Base-by-base conservation (phyloP, 2,888 invertebrate genomes). In the Plebejus anna region DNA sequence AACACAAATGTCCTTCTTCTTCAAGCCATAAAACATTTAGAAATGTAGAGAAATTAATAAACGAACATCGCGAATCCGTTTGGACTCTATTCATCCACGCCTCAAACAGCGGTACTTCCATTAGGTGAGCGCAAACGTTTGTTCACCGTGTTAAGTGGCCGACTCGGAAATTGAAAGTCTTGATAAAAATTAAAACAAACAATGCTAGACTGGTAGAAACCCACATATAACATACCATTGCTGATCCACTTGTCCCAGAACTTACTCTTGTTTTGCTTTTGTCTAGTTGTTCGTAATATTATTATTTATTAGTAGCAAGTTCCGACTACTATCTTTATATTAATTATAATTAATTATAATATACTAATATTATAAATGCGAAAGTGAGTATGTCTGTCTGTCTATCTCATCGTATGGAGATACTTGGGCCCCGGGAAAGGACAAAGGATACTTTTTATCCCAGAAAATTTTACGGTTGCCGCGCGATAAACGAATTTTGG, bases 101-200 rank as follows among this genome's bases (percentile, higher is more conserved):
- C 55, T 9, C 13, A 55, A 73, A 55, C 72, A 32, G 47, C 51
- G 73, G 73, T 73, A 55, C 73, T 13, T 73, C 55, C 73, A 73
- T 73, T 73, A 73, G 73, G 16, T 32, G 55, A 28, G 13, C 11
- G 73, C 73, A 73, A 55, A 73, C 55, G 55, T 73, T 73, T 55
- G 51, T 5, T 22, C 32, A 6, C 51, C 16, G 73, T 32, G 66
- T 16, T 32, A 73, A 73, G 73, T 55, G 51, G 32, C 55, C 51
- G 36, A 73, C 73, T 32, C 55, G 32, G 32, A 73, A 73, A 32
- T 51, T 11, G 32, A 28, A 73, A 73, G 47, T 73, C 32, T 51
- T 55, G 28, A 6, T 28, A 55, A 71, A n/a, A 42, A 71, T 42
- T 4, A 42, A 71, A 22, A 38, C n/a, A 42, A 71, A 71, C n/a